Conservation (phyloP, 2,113 vertebrate species). For the Neogobius melanostomus region DNA sequence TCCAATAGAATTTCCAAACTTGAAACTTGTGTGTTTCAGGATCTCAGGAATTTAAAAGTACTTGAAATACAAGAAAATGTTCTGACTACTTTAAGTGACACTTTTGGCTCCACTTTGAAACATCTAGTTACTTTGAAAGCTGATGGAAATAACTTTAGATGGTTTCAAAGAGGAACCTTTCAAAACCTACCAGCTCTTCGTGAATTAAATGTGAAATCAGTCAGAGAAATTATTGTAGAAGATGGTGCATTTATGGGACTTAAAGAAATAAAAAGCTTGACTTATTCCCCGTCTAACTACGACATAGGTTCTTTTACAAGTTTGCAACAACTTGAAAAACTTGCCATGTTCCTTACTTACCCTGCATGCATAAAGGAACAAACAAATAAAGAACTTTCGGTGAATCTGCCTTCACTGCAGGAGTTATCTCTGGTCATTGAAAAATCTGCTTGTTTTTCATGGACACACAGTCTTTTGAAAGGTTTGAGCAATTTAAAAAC, state of each 20-base stretch:
- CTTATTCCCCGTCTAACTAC: not conserved
- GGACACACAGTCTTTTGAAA: not conserved
- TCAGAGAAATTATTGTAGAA: not conserved
- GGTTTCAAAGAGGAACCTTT: not conserved
- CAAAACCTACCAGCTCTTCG: not conserved
- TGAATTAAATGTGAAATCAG: not conserved
- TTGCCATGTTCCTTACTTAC: not conserved
- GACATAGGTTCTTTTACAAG: not conserved
- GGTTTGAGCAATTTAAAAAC: not conserved
- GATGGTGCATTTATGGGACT: not conserved
- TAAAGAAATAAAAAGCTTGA: not conserved
- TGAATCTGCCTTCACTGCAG: not conserved
- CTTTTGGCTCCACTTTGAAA: not conserved
- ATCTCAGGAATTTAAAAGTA: constrained; percentile 32
- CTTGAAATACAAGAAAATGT: constrained; percentile 40
- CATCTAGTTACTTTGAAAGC: not conserved
- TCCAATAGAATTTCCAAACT: constrained; percentile 48
- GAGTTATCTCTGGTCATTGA: not conserved
- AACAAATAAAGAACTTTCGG: not conserved
- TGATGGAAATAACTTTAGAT: not conserved
- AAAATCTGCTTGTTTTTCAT: not conserved
- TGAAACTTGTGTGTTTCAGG: constrained; percentile 29
- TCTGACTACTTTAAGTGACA: not conserved
- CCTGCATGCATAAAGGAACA: no score
- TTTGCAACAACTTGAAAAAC: not conserved